phyloP scores from a whole-genome alignment of 2,113 vertebrate genomes.

The Thryonomys swinderianus region DNA sequence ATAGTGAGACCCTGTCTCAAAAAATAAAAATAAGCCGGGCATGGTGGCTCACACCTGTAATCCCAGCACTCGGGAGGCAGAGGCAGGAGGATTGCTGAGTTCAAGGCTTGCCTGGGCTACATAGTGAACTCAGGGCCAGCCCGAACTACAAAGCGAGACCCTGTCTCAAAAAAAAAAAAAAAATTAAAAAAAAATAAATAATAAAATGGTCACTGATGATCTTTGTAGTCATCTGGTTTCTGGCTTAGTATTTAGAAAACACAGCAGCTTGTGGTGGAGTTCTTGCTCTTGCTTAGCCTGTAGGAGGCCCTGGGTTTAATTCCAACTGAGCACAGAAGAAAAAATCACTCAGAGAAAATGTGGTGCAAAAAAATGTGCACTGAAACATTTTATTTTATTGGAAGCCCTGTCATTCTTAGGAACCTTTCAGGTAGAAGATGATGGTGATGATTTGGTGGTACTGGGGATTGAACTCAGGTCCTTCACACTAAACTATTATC shows the following conservation, averaged over 20 bases:
- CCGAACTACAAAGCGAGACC: neutral
- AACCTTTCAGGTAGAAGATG: neutral
- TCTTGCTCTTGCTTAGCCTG: neutral
- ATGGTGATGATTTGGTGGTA: neutral
- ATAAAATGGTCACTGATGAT: conserved; percentile 32
- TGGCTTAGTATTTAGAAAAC: neutral
- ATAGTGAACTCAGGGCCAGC: no score
- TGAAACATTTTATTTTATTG: neutral
- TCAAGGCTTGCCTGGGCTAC: no score
- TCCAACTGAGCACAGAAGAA: neutral
- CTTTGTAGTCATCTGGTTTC: conserved; percentile 25
- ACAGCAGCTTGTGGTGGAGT: neutral
- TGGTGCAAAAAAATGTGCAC: neutral
- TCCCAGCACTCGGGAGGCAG: no score
- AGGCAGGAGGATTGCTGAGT: no score
- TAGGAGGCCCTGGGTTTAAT: neutral
- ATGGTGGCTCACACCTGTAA: no score
- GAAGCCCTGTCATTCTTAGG: conserved; percentile 12
- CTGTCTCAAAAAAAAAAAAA: neutral
- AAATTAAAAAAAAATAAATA: no score
- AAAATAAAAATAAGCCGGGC: no score
- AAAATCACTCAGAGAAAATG: neutral
- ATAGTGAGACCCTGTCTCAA: neutral
- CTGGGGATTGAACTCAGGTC: neutral
- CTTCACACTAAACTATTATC: neutral